phyloP scores from a whole-genome alignment of 2,797 vertebrate species.

The Margarornis squamiger region DNA sequence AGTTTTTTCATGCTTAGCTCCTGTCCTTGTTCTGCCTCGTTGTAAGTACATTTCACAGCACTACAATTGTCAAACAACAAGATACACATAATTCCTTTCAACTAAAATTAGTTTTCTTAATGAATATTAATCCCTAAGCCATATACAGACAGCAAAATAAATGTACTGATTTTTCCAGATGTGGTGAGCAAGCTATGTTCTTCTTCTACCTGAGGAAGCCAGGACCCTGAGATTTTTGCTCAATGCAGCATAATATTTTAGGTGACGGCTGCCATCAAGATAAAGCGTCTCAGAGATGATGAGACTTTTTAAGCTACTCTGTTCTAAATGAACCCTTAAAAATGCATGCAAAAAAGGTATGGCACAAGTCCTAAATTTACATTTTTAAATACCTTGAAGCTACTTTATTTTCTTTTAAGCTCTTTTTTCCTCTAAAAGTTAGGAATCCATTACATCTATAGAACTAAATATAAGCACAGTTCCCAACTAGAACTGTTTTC shows the following conservation, averaged over 20 bases:
- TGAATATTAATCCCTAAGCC: neutral
- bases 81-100: neutral
- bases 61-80: neutral
- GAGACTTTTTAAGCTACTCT: neutral
- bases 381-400: neutral
- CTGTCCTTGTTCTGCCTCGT: rapidly evolving
- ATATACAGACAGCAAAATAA: neutral
- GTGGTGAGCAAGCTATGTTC: neutral
- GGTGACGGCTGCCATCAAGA: neutral
- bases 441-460: neutral
- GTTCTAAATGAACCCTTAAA: neutral
- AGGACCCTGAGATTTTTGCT: neutral
- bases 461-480: neutral
- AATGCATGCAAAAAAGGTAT: neutral
- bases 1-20: neutral
- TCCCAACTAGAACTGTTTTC: neutral
- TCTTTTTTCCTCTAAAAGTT: neutral
- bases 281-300: neutral
- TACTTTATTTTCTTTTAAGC: neutral
- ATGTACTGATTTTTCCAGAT: neutral
- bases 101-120: neutral
- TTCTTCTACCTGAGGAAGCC: neutral
- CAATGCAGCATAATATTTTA: neutral
- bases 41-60: neutral
- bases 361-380: neutral